A percentile compares a stretch with the other conserved stretches of the same genome.
phyloP scores from a whole-genome alignment of 2,888 invertebrate species.

The Tiphia femorata region DNA sequence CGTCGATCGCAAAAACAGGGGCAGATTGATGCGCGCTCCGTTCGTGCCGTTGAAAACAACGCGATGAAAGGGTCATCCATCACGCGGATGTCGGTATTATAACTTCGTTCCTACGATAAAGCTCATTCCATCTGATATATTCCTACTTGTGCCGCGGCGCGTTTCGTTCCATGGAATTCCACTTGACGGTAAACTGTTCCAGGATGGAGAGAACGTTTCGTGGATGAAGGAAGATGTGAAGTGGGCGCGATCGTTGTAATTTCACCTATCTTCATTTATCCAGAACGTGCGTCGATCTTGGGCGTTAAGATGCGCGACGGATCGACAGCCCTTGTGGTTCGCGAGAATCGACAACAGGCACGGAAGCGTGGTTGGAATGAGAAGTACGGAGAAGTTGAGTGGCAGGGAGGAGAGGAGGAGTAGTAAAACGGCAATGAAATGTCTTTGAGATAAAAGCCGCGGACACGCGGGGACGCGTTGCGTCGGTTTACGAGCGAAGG shows the following conservation, averaged over 20 bases:
- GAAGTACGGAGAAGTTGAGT: conserved; percentile 1
- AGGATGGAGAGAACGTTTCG: conserved; percentile 23
- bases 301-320: too few relatives aligned
- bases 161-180: conserved; percentile 32
- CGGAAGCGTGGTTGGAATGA: not conserved
- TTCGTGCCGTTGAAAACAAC: conserved; percentile 15
- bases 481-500: conserved; percentile 24
- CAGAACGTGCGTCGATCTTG: too few relatives aligned
- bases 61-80: conserved; percentile 42
- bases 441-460: conserved; percentile 46
- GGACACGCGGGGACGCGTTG: conserved; percentile 2
- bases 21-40: not conserved
- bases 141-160: conserved; percentile 18
- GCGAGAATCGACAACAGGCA: too few relatives aligned
- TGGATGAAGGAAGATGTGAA: too few relatives aligned
- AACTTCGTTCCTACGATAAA: conserved; percentile 34
- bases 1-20: not conserved
- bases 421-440: conserved; percentile 50
- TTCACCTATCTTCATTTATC: not conserved
- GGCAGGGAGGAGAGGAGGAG: not conserved
- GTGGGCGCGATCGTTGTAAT: not conserved
- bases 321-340: too few relatives aligned
- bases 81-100: conserved; percentile 41
- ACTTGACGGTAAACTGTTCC: conserved; percentile 37
- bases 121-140: conserved; percentile 37